Base-by-base conservation (phyloP, 2,888 invertebrate genomes). In the Apoderus coryli region DNA sequence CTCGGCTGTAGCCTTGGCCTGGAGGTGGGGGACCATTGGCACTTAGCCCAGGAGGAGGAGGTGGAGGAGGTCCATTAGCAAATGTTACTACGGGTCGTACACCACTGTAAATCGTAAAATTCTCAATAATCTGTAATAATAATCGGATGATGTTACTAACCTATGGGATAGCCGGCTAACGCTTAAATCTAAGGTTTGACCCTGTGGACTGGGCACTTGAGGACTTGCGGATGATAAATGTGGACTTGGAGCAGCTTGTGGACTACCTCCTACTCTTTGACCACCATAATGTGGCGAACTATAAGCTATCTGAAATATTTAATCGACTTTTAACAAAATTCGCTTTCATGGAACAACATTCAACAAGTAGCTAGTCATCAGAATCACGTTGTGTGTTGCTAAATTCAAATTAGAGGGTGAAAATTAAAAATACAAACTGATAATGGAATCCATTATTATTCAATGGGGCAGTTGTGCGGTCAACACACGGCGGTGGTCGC, bases 181-280 rank as follows among this genome's bases (percentile, higher is more conserved):
- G 61, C 84, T 84, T 57, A 85, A 73, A 65, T 86, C 85, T 58
- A 85, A 68, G 48, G 85, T 85, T 60, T 86, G 85, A 48, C 85
- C 85, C 64, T 85, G 85, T 40, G 85, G 85, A 65, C 84, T 85
- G 52, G 85, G 84, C 61, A 84, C 84, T 67, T 84, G 82, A 42
- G 84, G 84, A 63, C 84, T 84, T 52, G 82, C 77, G 44, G 81
- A 74, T 44, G 81, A 75, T 46, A 77, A 70, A 54, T 76, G 76
- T 41, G 85, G 85, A 60, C 82, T 84, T 42, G 82, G 77, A 44
- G 82, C 82, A 36, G 82, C 81, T 59, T 79, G 82, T 43, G 84
- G 84, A 59, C 81, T 81, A 47, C 79, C 78, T 41, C 75, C 71
- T 34, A 74, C 72, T 41, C 76, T 68, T 52, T 73, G 72, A 45